Evolutionary conservation across 2,797 vertebrate genomes (phyloP).

Genomic region (Hypotaenidia okinawae): DNA sequence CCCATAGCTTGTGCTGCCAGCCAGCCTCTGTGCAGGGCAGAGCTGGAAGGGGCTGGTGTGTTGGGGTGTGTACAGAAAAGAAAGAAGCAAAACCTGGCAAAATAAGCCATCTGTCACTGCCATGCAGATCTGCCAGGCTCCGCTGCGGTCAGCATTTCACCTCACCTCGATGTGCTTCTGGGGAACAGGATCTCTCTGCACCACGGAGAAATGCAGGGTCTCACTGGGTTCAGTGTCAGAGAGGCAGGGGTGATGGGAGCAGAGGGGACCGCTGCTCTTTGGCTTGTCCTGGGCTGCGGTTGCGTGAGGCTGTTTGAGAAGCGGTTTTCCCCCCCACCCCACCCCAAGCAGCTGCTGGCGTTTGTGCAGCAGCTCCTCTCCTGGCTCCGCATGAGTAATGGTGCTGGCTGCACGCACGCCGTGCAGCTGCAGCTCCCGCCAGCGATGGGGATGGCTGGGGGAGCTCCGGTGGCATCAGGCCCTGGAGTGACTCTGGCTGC

Average conservation of each 20-base stretch:
- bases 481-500: not conserved
- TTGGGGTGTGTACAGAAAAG: not conserved
- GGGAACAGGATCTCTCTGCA: not conserved
- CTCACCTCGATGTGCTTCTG: not conserved
- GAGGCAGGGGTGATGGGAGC: not conserved
- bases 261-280: not conserved
- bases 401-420: not conserved
- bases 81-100: not conserved
- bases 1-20: not conserved
- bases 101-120: not conserved
- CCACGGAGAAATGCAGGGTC: rapidly evolving
- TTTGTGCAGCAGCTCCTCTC: slow-evolving; percentile 34
- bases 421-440: slow-evolving; percentile 25
- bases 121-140: not conserved
- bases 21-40: not conserved
- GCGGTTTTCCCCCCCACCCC: not conserved
- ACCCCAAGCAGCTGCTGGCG: not conserved
- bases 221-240: not conserved
- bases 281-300: rapidly evolving
- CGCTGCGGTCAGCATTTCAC: rapidly evolving
- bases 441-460: not conserved
- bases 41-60: not conserved
- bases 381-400: not conserved
- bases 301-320: not conserved
- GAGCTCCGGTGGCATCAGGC: not conserved